phyloP scores from a whole-genome alignment of 2,888 invertebrate species.

The Charanyca ferruginea region DNA sequence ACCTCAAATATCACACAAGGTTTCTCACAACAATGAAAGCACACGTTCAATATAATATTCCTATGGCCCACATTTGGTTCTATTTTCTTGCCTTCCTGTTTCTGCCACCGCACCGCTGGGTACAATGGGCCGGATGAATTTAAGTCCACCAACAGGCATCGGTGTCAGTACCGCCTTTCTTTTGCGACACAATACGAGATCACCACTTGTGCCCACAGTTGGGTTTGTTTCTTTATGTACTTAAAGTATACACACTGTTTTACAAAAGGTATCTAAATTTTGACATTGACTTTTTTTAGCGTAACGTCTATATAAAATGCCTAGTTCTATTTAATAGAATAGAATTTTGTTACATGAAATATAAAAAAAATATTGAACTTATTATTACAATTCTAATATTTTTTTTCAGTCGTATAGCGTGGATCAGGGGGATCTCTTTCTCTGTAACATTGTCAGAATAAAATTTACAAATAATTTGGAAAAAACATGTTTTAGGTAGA shows the following conservation, averaged over 20 bases:
- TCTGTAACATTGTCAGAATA: no score
- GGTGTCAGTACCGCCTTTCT: slow-evolving; percentile 63
- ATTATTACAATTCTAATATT: no score
- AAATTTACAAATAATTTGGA: no score
- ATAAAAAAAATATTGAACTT: no score
- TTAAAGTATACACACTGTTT: slow-evolving; percentile 3
- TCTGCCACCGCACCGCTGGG: slow-evolving; percentile 19
- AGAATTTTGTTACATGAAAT: no score
- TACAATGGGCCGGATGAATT: slow-evolving; percentile 62
- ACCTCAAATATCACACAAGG: slow-evolving; percentile 20
- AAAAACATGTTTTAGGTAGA: no score
- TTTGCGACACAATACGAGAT: slow-evolving; percentile 64
- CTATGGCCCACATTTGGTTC: slow-evolving; percentile 27
- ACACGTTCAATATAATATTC: slow-evolving; percentile 36
- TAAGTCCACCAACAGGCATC: slow-evolving; percentile 59
- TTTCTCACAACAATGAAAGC: slow-evolving; percentile 19
- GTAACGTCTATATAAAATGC: not conserved
- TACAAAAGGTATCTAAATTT: not conserved
- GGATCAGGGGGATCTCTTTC: no score
- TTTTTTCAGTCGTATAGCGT: no score
- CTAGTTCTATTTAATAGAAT: no score
- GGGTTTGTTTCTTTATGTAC: slow-evolving; percentile 44
- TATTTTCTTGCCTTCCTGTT: slow-evolving; percentile 54
- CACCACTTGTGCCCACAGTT: slow-evolving; percentile 59
- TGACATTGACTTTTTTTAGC: not conserved